These are phyloP conservation scores for Esox niger DNA, from an alignment of 2,113 vertebrate species.

Conservation along the genomic window DNA sequence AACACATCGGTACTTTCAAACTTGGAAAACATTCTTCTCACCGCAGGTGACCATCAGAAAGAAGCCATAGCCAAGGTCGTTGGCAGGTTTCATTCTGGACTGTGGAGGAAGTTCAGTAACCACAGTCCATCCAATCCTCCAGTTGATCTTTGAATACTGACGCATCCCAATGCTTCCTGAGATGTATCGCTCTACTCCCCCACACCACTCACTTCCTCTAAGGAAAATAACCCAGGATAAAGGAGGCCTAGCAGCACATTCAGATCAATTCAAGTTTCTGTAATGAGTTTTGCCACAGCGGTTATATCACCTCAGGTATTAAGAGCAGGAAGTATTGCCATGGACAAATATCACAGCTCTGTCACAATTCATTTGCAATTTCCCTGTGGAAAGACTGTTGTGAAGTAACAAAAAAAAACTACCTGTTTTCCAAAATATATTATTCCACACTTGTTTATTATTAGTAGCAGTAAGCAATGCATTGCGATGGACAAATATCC, in stretches of 20 bases:
- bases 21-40: no score
- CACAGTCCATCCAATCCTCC: conserved; percentile 19
- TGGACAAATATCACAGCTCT: conserved; percentile 41
- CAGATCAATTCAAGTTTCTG: conserved; percentile 46
- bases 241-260: no score
- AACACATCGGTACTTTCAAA: no score
- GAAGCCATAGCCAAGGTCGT: conserved; percentile 25
- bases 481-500: no score
- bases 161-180: no score
- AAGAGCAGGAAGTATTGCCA: conserved; percentile 20
- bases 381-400: neutral
- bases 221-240: conserved; percentile 46
- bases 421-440: neutral
- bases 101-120: conserved; percentile 29
- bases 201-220: conserved; percentile 13
- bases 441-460: no score
- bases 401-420: neutral
- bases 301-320: conserved; percentile 46
- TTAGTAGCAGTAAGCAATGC: no score
- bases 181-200: no score
- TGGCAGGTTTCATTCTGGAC: conserved; percentile 29
- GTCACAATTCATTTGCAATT: conserved; percentile 19
- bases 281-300: conserved; percentile 51
- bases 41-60: no score
- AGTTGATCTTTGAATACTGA: conserved; percentile 43